Conservation (phyloP, 92 coral and sea anemone genomes). For the Phenganax stokvisi region DNA sequence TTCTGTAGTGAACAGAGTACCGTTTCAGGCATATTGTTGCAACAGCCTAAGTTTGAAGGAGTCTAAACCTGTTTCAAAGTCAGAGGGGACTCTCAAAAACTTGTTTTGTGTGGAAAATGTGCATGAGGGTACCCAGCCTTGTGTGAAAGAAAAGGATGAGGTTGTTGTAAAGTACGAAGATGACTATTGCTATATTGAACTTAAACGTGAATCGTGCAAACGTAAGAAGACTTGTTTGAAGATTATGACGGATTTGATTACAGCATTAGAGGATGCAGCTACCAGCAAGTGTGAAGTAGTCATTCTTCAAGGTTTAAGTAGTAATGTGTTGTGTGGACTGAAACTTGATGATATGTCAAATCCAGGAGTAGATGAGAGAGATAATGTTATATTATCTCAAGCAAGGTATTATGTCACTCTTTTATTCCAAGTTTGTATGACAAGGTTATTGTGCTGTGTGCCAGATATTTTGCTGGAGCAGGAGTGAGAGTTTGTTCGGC, state of each 20-base stretch:
- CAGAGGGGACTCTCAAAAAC: conserved; percentile 21
- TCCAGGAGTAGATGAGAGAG: conserved; percentile 49
- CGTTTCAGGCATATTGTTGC: conserved; percentile 77
- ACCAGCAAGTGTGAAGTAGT: conserved; percentile 71
- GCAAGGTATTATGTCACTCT: conserved; percentile 19
- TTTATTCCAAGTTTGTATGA: neutral
- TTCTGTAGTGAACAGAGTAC: conserved; percentile 67
- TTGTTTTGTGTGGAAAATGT: conserved; percentile 21
- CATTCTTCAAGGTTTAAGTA: conserved; percentile 80
- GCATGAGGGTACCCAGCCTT: conserved; percentile 3
- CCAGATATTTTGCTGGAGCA: no score
- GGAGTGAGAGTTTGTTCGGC: no score
- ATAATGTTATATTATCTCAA: conserved; percentile 66
- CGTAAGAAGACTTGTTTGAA: conserved; percentile 65
- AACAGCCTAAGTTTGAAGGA: conserved; percentile 63
- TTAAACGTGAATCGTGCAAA: conserved; percentile 78
- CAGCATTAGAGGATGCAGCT: conserved; percentile 93
- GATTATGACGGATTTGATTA: conserved; percentile 76
- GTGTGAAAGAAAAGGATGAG: conserved; percentile 47
- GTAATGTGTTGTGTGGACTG: conserved; percentile 80
- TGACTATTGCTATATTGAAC: conserved; percentile 62
- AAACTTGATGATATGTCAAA: conserved; percentile 61
- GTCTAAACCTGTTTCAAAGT: conserved; percentile 6
- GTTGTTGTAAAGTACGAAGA: conserved; percentile 66
- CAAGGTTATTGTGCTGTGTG: no score